These are phyloP conservation scores for Cyclina sinensis DNA, from an alignment of 1,140 invertebrate species.

Conservation along the genomic window DNA sequence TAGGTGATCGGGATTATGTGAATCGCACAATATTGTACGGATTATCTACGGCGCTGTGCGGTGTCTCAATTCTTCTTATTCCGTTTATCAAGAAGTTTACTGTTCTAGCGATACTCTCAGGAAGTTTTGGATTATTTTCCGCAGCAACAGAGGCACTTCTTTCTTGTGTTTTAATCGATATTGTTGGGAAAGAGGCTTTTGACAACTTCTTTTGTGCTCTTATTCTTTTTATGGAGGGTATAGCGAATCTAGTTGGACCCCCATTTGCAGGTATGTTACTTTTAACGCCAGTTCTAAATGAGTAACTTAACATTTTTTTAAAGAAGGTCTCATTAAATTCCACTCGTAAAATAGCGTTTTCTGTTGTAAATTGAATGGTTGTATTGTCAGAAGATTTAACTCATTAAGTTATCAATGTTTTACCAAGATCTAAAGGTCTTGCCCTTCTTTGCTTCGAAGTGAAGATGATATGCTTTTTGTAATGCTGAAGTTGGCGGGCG, in stretches of 20 bases:
- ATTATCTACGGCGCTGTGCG: slow-evolving; percentile 76
- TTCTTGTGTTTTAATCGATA: slow-evolving; percentile 75
- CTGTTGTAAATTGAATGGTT: background rate
- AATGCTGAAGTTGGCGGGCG: too few species aligned
- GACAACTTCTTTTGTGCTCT: slow-evolving; percentile 77
- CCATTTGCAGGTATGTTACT: slow-evolving; percentile 75
- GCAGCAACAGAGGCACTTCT: slow-evolving; percentile 75
- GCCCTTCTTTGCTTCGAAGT: too few species aligned
- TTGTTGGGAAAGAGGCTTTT: slow-evolving; percentile 75
- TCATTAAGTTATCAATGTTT: too few species aligned
- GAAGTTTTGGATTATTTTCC: slow-evolving; percentile 77
- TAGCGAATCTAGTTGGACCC: slow-evolving; percentile 78
- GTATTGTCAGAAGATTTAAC: background rate
- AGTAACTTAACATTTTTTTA: background rate
- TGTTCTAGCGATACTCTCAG: slow-evolving; percentile 36
- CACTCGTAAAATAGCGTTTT: background rate
- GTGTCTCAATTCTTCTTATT: slow-evolving; percentile 74
- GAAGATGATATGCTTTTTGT: too few species aligned
- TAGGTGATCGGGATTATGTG: slow-evolving; percentile 91
- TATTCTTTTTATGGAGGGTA: slow-evolving; percentile 75
- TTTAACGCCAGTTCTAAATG: too few species aligned
- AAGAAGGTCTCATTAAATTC: background rate
- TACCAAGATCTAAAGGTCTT: too few species aligned
- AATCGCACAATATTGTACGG: slow-evolving; percentile 80
- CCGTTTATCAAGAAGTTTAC: slow-evolving; percentile 67